These are phyloP conservation scores for Rallus limicola DNA, from an alignment of 2,113 vertebrate species.

Conservation along the genomic window DNA sequence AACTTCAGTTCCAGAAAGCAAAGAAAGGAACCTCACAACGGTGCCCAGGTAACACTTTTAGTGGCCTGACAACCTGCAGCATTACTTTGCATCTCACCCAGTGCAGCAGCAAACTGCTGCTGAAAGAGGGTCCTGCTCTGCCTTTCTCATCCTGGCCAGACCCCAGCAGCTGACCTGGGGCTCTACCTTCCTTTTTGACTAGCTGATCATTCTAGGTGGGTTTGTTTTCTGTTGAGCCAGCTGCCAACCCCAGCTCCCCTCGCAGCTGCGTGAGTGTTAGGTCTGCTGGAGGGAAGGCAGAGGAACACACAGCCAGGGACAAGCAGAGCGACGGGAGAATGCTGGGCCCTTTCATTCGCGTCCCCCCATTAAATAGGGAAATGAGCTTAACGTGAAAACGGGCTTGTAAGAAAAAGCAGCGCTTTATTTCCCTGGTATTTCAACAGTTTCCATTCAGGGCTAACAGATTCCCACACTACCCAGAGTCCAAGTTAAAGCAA, in stretches of 20 bases:
- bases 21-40: constrained; percentile 6
- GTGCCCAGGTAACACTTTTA: not conserved
- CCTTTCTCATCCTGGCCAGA: not conserved
- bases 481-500: not conserved
- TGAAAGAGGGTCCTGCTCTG: not conserved
- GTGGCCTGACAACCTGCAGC: not conserved
- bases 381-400: not conserved
- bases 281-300: not conserved
- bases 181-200: not conserved
- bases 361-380: not conserved
- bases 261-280: not conserved
- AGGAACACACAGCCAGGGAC: not conserved
- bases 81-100: not conserved
- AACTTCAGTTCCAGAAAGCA: constrained; percentile 26
- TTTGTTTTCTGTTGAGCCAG: not conserved
- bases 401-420: not conserved
- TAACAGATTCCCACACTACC: not conserved
- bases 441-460: not conserved
- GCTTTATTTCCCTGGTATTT: not conserved
- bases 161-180: not conserved
- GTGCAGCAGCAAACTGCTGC: not conserved
- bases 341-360: not conserved
- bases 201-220: fast-evolving
- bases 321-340: not conserved
- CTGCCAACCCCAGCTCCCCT: not conserved